Percentiles rank a stretch among this genome's conserved stretches.
Evolutionary conservation across 2,888 invertebrate genomes (phyloP).

Genomic region (Amphipoea lucens): DNA sequence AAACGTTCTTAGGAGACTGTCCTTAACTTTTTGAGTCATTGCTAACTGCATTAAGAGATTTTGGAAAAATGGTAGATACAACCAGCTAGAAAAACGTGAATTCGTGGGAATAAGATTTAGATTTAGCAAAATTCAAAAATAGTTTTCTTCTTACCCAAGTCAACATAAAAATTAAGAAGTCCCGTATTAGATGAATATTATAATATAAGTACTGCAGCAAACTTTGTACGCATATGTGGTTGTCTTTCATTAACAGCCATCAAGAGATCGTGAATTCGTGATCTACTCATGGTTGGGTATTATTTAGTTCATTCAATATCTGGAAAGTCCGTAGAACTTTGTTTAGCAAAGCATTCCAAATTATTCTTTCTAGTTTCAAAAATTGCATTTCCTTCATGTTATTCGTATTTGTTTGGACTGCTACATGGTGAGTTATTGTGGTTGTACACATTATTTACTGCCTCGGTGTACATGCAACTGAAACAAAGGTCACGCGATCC

Average conservation of each 20-base stretch:
- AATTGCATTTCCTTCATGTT: slow-evolving; percentile 22
- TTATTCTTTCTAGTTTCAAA: slow-evolving; percentile 17
- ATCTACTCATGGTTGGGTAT: no score
- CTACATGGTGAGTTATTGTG: slow-evolving; percentile 39
- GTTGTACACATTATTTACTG: slow-evolving; percentile 46
- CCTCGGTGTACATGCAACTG: slow-evolving; percentile 44
- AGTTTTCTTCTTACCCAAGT: background rate
- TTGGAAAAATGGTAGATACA: background rate
- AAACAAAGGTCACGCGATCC: slow-evolving; percentile 56
- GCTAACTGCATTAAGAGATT: background rate
- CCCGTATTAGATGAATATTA: background rate
- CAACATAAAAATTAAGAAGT: background rate
- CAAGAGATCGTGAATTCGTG: no score
- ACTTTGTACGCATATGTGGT: no score
- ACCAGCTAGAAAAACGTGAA: background rate
- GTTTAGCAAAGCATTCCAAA: slow-evolving; percentile 1
- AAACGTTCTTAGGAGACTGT: background rate
- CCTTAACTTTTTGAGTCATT: background rate
- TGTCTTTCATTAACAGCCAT: no score
- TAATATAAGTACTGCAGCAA: no score
- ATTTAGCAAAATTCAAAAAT: background rate
- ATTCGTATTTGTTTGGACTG: slow-evolving; percentile 21
- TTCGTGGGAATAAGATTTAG: background rate
- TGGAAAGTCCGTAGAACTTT: background rate
- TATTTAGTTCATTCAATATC: background rate